These are phyloP conservation scores for Carcinoscorpius rotundicauda DNA, from an alignment of 1,140 invertebrate species.

Conservation along the genomic window DNA sequence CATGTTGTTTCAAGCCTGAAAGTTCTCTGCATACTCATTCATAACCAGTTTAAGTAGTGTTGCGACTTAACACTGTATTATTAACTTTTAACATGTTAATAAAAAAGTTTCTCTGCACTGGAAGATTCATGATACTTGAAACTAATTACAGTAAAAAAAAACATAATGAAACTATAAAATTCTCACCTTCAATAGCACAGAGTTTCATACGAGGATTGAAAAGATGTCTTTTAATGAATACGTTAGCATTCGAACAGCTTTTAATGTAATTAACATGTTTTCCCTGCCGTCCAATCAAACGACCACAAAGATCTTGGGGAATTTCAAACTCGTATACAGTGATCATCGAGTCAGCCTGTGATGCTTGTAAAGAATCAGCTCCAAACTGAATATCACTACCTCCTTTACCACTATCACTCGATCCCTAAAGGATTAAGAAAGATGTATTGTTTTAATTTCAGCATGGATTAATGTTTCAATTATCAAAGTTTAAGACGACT, in stretches of 20 bases:
- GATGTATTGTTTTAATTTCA: not conserved
- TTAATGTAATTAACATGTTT: slow-evolving; percentile 69
- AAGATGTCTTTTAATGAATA: slow-evolving; percentile 63
- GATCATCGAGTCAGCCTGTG: slow-evolving; percentile 20
- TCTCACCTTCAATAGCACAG: slow-evolving; percentile 63
- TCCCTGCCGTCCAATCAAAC: slow-evolving; percentile 73
- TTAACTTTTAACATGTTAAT: too few relatives aligned
- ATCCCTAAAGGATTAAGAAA: slow-evolving; percentile 40
- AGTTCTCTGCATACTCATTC: too few relatives aligned
- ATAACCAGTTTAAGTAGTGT: too few relatives aligned
- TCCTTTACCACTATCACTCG: slow-evolving; percentile 61
- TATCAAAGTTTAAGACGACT: not conserved
- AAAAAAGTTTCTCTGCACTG: too few relatives aligned
- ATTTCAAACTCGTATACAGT: slow-evolving; percentile 62
- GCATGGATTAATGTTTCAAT: not conserved
- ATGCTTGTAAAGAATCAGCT: slow-evolving; percentile 17
- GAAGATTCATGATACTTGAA: not conserved
- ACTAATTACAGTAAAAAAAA: not conserved
- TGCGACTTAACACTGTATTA: too few relatives aligned
- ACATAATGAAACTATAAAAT: not conserved
- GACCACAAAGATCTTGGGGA: slow-evolving; percentile 58
- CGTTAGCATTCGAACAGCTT: slow-evolving; percentile 55
- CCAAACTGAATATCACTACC: slow-evolving; percentile 48
- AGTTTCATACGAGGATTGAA: slow-evolving; percentile 56
- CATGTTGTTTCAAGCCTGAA: too few relatives aligned